A percentile compares a stretch with the other conserved stretches of the same genome.
Conservation (phyloP, 2,797 vertebrate genomes). For the Ciconia nigra region DNA sequence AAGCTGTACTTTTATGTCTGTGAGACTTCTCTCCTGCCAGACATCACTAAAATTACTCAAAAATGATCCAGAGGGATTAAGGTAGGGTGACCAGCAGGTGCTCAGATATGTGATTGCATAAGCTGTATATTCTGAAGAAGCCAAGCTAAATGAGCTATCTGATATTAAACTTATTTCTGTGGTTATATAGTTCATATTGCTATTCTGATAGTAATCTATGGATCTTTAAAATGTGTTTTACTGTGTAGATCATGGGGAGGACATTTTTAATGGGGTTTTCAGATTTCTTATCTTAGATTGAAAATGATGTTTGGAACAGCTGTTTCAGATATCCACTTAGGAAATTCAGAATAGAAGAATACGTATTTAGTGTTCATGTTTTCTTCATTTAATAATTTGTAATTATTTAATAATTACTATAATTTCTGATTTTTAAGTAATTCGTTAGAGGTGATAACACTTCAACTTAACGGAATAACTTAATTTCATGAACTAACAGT, state of each 20-base stretch:
- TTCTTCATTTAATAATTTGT: background rate
- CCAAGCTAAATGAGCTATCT: background rate
- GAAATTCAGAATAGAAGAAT: background rate
- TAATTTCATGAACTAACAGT: background rate
- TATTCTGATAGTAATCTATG: background rate
- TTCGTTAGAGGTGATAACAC: background rate
- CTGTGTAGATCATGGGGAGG: background rate
- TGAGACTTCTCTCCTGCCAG: background rate
- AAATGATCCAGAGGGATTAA: background rate
- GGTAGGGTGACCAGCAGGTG: background rate
- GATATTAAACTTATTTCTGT: background rate
- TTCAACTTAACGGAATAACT: background rate
- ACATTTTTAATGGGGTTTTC: background rate
- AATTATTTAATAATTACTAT: background rate
- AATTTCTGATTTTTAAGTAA: background rate
- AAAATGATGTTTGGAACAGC: background rate
- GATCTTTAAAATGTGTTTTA: background rate
- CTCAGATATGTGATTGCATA: background rate
- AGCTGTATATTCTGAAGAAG: background rate
- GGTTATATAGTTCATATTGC: background rate
- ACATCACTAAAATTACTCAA: background rate
- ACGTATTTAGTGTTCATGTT: background rate
- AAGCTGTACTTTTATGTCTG: background rate
- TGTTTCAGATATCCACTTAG: background rate
- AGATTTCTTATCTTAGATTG: background rate